phyloP scores from a whole-genome alignment of 1,140 invertebrate genomes.

The Chlorops oryzae region DNA sequence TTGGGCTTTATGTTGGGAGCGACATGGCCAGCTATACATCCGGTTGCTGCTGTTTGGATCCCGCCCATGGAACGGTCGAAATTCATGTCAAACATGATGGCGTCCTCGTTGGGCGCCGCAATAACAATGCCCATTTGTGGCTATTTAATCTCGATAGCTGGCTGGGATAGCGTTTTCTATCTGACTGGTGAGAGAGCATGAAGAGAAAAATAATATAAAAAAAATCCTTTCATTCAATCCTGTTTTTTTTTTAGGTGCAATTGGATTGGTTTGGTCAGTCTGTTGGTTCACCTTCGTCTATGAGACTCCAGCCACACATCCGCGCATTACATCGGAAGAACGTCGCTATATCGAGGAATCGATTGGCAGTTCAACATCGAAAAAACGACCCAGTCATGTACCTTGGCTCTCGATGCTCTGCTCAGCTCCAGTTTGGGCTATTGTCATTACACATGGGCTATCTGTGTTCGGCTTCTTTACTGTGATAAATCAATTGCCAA shows the following conservation, averaged over 20 bases:
- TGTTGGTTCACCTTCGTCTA: slow-evolving; percentile 80
- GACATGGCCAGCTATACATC: slow-evolving; percentile 86
- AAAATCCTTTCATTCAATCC: no score
- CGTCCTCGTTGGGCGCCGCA: slow-evolving; percentile 74
- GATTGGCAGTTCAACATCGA: slow-evolving; percentile 55
- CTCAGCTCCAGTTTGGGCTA: slow-evolving; percentile 84
- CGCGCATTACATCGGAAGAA: slow-evolving; percentile 75
- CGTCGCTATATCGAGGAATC: slow-evolving; percentile 70
- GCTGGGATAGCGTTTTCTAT: slow-evolving; percentile 82
- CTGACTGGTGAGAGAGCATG: slow-evolving; percentile 58
- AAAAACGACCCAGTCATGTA: slow-evolving; percentile 58
- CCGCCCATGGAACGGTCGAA: slow-evolving; percentile 83
- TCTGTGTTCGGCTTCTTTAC: slow-evolving; percentile 95
- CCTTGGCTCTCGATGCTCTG: slow-evolving; percentile 77
- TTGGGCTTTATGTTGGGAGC: slow-evolving; percentile 74
- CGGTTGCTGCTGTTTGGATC: slow-evolving; percentile 85
- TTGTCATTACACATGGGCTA: slow-evolving; percentile 81
- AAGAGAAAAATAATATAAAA: background rate
- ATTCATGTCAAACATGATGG: slow-evolving; percentile 83
- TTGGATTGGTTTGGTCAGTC: slow-evolving; percentile 75
- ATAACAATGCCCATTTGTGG: slow-evolving; percentile 77
- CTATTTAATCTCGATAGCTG: slow-evolving; percentile 67
- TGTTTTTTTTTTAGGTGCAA: slow-evolving; percentile 49
- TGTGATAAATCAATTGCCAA: slow-evolving; percentile 86
- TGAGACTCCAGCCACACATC: slow-evolving; percentile 80